These are phyloP conservation scores for Halocaridina rubra DNA, from an alignment of 2,888 invertebrate species.

Conservation along the genomic window DNA sequence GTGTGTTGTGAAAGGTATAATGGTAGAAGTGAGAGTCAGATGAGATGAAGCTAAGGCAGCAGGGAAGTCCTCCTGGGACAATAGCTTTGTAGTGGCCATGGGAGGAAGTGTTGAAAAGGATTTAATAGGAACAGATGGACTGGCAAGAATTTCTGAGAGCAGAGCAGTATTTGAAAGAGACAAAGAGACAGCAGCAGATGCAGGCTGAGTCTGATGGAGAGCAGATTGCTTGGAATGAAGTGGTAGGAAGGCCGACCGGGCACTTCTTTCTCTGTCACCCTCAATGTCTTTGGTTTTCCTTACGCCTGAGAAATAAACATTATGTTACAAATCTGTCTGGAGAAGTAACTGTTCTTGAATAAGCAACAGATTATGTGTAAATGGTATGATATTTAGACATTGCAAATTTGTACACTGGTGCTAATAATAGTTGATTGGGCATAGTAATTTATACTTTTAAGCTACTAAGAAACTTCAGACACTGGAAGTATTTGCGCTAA, in stretches of 20 bases:
- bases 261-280: background rate
- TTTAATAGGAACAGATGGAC: no score
- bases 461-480: no score
- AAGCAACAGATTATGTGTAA: no score
- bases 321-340: background rate
- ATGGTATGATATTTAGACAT: no score
- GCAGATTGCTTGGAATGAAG: background rate
- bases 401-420: no score
- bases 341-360: no score
- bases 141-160: background rate
- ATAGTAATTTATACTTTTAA: no score
- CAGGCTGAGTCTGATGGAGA: background rate
- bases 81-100: background rate
- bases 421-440: no score
- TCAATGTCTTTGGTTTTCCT: background rate
- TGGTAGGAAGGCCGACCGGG: slow-evolving; percentile 8
- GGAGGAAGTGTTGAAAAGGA: no score
- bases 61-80: background rate
- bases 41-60: background rate
- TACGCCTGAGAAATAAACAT: background rate
- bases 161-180: background rate
- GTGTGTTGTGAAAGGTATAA: background rate
- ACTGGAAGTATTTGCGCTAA: no score
- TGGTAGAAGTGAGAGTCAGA: background rate
- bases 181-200: background rate